A percentile compares a stretch with the other conserved stretches of the same genome.
Evolutionary conservation across 2,888 invertebrate species (phyloP).

Genomic region (Eristalinus sepulchralis): DNA sequence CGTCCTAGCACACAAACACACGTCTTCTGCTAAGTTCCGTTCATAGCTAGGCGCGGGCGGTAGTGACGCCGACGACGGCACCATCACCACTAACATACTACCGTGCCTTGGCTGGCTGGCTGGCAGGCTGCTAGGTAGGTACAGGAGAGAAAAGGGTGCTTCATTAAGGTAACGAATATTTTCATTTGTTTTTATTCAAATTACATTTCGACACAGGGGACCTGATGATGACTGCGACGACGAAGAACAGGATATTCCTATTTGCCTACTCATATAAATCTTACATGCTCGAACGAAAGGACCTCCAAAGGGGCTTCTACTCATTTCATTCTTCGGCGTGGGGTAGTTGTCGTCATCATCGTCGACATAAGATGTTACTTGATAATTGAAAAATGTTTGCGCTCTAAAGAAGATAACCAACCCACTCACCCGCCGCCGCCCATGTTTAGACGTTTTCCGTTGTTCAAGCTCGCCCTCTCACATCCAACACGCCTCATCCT

Average conservation of each 20-base stretch:
- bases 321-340: conserved; percentile 35
- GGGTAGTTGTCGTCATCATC: conserved; percentile 34
- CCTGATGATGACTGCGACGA: conserved; percentile 56
- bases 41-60: background rate
- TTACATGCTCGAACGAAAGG: conserved; percentile 70
- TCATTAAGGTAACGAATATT: conserved; percentile 71
- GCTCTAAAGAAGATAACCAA: conserved; percentile 49
- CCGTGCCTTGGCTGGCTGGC: background rate
- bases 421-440: conserved; percentile 3
- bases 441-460: background rate
- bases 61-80: background rate
- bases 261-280: conserved; percentile 70
- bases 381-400: conserved; percentile 71
- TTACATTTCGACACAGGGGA: conserved; percentile 70
- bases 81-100: conserved; percentile 1
- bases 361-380: conserved; percentile 68
- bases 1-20: conserved; percentile 2
- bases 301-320: conserved; percentile 62
- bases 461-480: background rate
- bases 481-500: conserved; percentile 28
- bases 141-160: conserved; percentile 61
- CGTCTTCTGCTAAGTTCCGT: background rate
- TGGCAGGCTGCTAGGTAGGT: background rate
- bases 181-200: conserved; percentile 71
- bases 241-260: conserved; percentile 69